These are phyloP conservation scores for Vireo griseus DNA, from an alignment of 2,797 vertebrate species.

Conservation along the genomic window DNA sequence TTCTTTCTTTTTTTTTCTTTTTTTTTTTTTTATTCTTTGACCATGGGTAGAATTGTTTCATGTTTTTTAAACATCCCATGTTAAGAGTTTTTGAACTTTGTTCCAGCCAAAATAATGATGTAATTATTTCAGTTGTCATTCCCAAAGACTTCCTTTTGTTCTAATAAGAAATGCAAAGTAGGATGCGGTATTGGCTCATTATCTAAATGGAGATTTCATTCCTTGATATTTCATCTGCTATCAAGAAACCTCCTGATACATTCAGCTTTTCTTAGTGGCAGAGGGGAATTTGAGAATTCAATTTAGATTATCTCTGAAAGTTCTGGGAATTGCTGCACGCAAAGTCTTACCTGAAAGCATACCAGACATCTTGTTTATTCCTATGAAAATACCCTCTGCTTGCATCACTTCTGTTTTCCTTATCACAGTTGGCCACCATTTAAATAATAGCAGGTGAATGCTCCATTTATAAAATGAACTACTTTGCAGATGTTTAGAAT, in stretches of 20 bases:
- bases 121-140: conserved; percentile 33
- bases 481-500: conserved; percentile 33
- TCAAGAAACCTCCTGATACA: neutral
- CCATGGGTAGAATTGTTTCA: neutral
- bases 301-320: neutral
- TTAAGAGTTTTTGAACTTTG: conserved; percentile 35
- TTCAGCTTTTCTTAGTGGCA: neutral
- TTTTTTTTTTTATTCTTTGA: neutral
- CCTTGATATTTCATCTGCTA: neutral
- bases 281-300: neutral
- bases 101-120: conserved; percentile 61
- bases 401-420: neutral
- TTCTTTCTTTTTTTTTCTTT: neutral
- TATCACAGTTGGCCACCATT: neutral
- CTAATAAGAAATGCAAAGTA: conserved; percentile 38
- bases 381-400: neutral
- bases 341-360: neutral
- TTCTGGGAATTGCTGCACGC: neutral
- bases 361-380: neutral
- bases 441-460: neutral
- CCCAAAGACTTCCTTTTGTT: neutral
- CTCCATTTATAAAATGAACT: conserved; percentile 55
- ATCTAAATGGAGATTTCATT: conserved; percentile 53
- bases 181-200: conserved; percentile 25
- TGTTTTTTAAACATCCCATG: conserved; percentile 14